Conservation (phyloP, 53 echinoderm and acorn worm genomes). For the Holothuria leucospilota region DNA sequence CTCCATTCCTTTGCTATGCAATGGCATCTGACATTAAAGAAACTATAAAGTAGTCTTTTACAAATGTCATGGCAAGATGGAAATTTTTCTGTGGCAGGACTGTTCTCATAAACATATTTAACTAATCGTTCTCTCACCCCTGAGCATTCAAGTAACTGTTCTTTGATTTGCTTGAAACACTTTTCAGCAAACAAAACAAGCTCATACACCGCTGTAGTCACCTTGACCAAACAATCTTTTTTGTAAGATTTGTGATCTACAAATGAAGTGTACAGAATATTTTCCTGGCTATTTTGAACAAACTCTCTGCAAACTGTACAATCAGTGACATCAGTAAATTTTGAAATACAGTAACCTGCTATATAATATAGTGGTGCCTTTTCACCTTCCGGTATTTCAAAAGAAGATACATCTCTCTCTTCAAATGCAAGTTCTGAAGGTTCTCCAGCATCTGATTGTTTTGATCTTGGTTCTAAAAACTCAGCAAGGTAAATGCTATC, state of each 20-base stretch:
- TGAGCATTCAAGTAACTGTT: background rate
- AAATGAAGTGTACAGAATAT: background rate
- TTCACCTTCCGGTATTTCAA: too few species aligned
- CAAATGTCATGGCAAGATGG: constrained; percentile 23
- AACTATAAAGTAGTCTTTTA: background rate
- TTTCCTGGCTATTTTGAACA: background rate
- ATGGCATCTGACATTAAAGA: constrained; percentile 7
- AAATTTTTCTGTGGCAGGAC: background rate
- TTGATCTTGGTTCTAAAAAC: background rate
- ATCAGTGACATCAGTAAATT: background rate
- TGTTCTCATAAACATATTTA: background rate
- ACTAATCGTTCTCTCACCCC: background rate
- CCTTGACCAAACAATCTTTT: background rate
- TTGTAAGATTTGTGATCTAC: background rate
- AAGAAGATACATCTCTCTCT: too few species aligned
- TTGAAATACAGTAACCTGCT: background rate
- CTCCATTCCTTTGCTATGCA: constrained; percentile 20
- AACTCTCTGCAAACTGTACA: background rate
- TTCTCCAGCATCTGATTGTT: background rate
- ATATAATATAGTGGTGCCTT: background rate
- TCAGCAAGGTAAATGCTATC: constrained; percentile 23
- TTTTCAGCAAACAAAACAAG: constrained; percentile 22
- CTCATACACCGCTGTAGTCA: background rate
- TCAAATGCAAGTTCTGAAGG: background rate
- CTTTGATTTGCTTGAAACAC: constrained; percentile 6